phyloP scores from a whole-genome alignment of 2,888 invertebrate genomes.

The Callinectes sapidus region DNA sequence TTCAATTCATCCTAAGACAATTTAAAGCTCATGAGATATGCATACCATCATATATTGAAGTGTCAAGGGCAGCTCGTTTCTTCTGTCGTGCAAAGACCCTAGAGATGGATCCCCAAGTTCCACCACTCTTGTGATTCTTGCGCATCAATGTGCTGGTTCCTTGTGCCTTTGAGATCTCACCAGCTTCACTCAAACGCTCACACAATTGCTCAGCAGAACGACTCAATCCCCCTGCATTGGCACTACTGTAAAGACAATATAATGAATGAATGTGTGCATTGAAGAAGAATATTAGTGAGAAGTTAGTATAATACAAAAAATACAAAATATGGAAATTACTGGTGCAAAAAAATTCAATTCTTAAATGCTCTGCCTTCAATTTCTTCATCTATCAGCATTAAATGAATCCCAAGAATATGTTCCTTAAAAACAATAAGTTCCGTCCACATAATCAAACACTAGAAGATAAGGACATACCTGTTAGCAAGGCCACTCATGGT shows the following conservation, averaged over 20 bases:
- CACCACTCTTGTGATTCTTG: constrained; percentile 78
- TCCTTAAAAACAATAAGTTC: background rate
- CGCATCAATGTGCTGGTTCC: constrained; percentile 73
- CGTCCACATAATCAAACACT: background rate
- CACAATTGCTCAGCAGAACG: constrained; percentile 86
- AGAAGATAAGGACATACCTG: constrained; percentile 47
- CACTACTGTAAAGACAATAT: constrained; percentile 55
- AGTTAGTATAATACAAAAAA: background rate
- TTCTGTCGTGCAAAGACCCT: constrained; percentile 90
- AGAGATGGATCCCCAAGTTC: constrained; percentile 93
- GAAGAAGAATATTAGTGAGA: background rate
- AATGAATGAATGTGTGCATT: background rate
- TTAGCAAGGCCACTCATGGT: constrained; percentile 58
- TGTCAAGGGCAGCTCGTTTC: constrained; percentile 79
- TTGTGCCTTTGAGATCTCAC: constrained; percentile 73
- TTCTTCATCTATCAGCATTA: background rate
- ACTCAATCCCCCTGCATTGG: constrained; percentile 63
- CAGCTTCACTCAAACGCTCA: constrained; percentile 73
- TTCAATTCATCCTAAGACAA: background rate
- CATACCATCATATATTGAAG: constrained; percentile 69
- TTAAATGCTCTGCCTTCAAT: too few relatives aligned
- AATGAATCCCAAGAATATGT: background rate
- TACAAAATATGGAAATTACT: too few relatives aligned
- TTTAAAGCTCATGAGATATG: background rate
- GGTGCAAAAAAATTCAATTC: too few relatives aligned